These are phyloP conservation scores for Acrobasis repandana DNA, from an alignment of 2,888 invertebrate genomes.

Conservation along the genomic window DNA sequence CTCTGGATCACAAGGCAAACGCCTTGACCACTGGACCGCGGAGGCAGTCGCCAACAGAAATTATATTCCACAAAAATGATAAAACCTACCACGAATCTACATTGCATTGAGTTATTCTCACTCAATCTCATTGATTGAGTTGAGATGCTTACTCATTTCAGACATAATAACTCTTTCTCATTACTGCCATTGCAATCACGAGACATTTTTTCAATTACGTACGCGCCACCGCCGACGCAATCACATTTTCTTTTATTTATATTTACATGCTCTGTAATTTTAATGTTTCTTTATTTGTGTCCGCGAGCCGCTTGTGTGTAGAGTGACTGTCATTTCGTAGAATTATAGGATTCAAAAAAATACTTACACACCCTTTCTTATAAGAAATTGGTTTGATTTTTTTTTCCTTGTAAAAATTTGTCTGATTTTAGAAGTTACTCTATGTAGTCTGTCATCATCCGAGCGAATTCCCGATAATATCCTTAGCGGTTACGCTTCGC, in stretches of 20 bases:
- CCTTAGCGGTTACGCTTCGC: too few species aligned
- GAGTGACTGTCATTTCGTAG: background rate
- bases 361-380: background rate
- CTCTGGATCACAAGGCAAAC: too few species aligned
- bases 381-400: background rate
- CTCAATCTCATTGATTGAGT: background rate
- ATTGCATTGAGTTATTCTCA: background rate
- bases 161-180: constrained; percentile 44
- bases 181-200: constrained; percentile 63
- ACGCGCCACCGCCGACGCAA: constrained; percentile 62
- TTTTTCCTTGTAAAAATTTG: too few species aligned
- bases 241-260: constrained; percentile 62
- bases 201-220: constrained; percentile 78
- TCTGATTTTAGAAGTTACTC: too few species aligned
- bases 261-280: constrained; percentile 53
- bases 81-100: background rate
- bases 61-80: too few species aligned
- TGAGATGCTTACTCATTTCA: constrained; percentile 31
- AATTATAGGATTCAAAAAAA: background rate
- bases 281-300: constrained; percentile 39
- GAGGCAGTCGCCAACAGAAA: too few species aligned
- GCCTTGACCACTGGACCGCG: too few species aligned
- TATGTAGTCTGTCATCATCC: too few species aligned
- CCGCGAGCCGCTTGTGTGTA: constrained; percentile 3
- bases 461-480: too few species aligned